Percentiles rank a stretch among this genome's conserved stretches.
Evolutionary conservation across 2,888 invertebrate genomes (phyloP).

Genomic region (Philhelius pedissequus): DNA sequence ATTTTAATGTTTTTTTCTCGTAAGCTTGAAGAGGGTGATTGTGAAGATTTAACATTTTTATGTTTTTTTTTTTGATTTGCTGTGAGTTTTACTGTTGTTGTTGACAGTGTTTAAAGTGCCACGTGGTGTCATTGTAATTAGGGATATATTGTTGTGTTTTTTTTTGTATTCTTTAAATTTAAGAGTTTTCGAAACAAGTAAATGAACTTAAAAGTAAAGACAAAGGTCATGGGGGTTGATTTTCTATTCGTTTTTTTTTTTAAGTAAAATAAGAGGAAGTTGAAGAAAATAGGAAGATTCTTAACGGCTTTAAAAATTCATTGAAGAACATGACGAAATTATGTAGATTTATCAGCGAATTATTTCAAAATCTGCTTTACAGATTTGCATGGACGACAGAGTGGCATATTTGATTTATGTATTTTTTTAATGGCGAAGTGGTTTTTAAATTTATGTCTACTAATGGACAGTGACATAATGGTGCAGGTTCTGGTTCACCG

Average conservation of each 20-base stretch:
- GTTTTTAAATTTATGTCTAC: too few species aligned
- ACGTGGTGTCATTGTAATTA: constrained; percentile 43
- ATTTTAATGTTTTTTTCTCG: not conserved
- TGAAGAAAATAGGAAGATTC: not conserved
- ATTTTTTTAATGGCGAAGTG: not conserved
- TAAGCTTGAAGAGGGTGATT: not conserved
- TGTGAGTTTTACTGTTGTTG: constrained; percentile 16
- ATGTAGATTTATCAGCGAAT: not conserved
- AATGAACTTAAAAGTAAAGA: constrained; percentile 17
- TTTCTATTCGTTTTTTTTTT: not conserved
- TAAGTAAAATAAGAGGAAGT: not conserved
- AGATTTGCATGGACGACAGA: not conserved
- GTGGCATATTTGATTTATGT: not conserved
- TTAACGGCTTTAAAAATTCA: not conserved
- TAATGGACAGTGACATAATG: too few species aligned
- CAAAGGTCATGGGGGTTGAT: constrained; percentile 18
- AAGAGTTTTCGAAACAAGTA: constrained; percentile 12
- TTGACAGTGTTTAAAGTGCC: constrained; percentile 46
- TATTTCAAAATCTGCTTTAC: not conserved
- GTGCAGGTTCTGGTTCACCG: too few species aligned
- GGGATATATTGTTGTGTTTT: not conserved
- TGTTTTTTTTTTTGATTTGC: not conserved
- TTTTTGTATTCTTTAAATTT: not conserved
- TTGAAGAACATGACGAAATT: not conserved
- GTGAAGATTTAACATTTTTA: constrained; percentile 16